phyloP scores from a whole-genome alignment of 23 tunicate genomes.

The Ascidia mentula region DNA sequence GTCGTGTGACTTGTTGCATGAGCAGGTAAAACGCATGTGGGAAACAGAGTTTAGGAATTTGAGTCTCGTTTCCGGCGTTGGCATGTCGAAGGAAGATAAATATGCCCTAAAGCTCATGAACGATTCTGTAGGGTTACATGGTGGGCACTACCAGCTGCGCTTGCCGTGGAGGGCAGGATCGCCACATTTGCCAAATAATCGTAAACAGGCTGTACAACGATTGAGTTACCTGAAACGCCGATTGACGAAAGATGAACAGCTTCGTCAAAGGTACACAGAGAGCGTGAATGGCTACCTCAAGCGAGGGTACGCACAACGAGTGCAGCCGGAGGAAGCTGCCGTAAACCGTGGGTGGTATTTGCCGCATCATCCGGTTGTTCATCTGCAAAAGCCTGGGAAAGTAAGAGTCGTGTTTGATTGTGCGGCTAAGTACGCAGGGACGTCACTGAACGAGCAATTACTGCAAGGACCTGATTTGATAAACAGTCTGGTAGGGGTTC shows the following conservation, averaged over 20 bases:
- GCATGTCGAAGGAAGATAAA: background rate
- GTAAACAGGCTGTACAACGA: conserved; percentile 5
- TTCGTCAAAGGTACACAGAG: background rate
- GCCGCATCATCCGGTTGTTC: background rate
- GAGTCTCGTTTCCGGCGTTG: background rate
- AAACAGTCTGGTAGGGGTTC: conserved; percentile 1
- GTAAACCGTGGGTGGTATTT: background rate
- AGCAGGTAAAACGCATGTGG: conserved; percentile 1
- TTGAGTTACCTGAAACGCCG: conserved; percentile 4
- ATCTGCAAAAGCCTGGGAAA: background rate
- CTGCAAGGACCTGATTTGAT: background rate
- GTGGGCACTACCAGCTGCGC: conserved; percentile 18
- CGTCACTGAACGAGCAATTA: background rate
- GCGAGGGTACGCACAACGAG: conserved; percentile 3
- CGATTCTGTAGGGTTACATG: background rate
- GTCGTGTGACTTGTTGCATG: background rate
- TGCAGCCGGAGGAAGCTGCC: background rate
- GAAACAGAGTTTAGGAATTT: background rate
- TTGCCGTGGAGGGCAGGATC: conserved; percentile 21
- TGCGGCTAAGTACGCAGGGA: background rate
- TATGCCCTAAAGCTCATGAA: conserved; percentile 2
- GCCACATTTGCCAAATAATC: background rate
- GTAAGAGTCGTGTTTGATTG: background rate
- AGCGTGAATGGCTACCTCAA: conserved; percentile 2
- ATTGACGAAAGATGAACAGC: background rate